These are phyloP conservation scores for Cistogaster globosa DNA, from an alignment of 2,888 invertebrate species.

Conservation along the genomic window DNA sequence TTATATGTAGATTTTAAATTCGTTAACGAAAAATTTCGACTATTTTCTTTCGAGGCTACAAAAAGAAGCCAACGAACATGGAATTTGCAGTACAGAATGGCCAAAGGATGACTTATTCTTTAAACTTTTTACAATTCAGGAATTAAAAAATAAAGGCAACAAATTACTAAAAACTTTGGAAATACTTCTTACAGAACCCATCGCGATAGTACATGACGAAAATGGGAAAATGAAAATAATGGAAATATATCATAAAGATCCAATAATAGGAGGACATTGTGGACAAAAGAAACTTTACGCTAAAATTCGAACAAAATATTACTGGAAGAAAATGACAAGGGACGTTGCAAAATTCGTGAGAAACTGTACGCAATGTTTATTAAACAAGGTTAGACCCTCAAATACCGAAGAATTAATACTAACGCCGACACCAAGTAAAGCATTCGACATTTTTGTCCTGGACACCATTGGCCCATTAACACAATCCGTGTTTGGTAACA, in stretches of 20 bases:
- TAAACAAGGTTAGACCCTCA: background rate
- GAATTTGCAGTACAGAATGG: slow-evolving; percentile 1
- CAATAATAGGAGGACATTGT: background rate
- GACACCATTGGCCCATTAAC: background rate
- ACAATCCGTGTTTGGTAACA: background rate
- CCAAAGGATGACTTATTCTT: background rate
- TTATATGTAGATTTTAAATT: background rate
- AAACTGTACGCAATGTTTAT: too few species aligned
- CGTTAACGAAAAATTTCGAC: background rate
- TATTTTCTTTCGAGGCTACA: slow-evolving; percentile 4
- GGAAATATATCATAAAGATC: slow-evolving; percentile 8
- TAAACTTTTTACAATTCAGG: too few species aligned
- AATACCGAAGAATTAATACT: background rate
- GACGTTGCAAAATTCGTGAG: background rate
- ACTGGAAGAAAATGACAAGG: background rate
- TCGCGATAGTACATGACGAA: background rate
- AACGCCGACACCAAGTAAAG: background rate
- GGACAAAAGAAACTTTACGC: slow-evolving; percentile 5
- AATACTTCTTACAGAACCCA: background rate
- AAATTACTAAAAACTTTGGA: background rate
- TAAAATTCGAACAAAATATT: slow-evolving; percentile 16
- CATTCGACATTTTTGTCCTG: background rate
- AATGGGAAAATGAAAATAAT: background rate
- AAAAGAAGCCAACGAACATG: background rate
- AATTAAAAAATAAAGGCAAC: too few species aligned